Evolutionary conservation across 1,140 invertebrate genomes (phyloP), one percentile per base, ranked within the genome.

Genomic region (Aradophagus sp.): DNA sequence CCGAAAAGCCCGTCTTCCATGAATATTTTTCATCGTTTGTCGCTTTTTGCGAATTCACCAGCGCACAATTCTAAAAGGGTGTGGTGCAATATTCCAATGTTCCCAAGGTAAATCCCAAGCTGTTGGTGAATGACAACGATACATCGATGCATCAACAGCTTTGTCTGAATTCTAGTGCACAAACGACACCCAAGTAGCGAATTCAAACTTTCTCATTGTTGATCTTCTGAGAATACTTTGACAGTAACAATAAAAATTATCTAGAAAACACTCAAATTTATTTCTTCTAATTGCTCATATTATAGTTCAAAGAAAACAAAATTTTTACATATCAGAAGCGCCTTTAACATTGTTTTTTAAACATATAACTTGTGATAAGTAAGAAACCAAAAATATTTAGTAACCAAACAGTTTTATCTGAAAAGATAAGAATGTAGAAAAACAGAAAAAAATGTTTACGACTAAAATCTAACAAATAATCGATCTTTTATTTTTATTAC

Each of bases 11-110:
- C 12, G 41, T 61, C 45, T 68, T 68, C 61, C 63, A 69, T 73
- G 71, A 73, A 73, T 73, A 65, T 75, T 71, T 67, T 71, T 50
- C 68, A 70, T 62, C 61, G 62, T 74, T 74, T 74, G 62, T 74
- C 35, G 56, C 67, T 66, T 67, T 70, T 67, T 63, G 41, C 62
- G 45, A 70, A 70, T 74, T 70, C 52, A 62, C 42, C 26, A 34
- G 48, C 61, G 55, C 48, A 36, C 55, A 50, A 56, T 70, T 55
- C 50, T 39, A 42, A 16, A 50, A 31, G 41, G 31, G 48, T 53
- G 32, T 47, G 32, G 48, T 23, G 56, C 41, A 70, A 67, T 74
- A 74, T 65, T 74, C 56, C 27, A 50, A 50, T 45, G 27, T 34
- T 74, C 62, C 66, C 66, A 66, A 69, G 65, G 48, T 52, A 74